phyloP scores from a whole-genome alignment of 2,113 vertebrate species.

The Hirundichthys speculiger region DNA sequence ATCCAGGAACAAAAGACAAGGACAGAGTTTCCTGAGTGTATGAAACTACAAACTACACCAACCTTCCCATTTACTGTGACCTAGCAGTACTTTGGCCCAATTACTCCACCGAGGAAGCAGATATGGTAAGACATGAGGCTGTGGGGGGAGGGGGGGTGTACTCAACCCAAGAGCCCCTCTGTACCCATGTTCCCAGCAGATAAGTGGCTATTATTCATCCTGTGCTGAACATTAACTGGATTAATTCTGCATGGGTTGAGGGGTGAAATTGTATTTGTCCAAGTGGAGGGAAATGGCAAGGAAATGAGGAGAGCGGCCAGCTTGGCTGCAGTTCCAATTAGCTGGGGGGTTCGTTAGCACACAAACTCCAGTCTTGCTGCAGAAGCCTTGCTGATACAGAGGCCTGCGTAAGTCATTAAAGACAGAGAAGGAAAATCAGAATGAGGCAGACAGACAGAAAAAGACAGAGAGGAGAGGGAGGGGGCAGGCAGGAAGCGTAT shows the following conservation, averaged over 20 bases:
- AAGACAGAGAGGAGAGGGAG: constrained; percentile 8
- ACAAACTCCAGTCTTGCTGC: constrained; percentile 50
- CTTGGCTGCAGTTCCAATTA: constrained; percentile 76
- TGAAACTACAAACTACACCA: constrained; percentile 28
- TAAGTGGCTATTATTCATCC: constrained; percentile 74
- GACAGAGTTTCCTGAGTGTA: constrained; percentile 19
- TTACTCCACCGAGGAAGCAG: constrained; percentile 31
- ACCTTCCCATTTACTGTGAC: constrained; percentile 20
- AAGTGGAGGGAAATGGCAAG: constrained; percentile 55
- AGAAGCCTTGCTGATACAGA: constrained; percentile 33
- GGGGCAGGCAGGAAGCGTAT: constrained; percentile 25
- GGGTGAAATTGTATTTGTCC: constrained; percentile 73
- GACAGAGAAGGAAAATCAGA: constrained; percentile 33
- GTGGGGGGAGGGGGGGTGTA: neutral
- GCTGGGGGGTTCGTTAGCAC: constrained; percentile 68
- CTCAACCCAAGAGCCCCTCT: constrained; percentile 39
- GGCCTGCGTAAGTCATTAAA: constrained; percentile 72
- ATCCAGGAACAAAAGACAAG: constrained; percentile 18
- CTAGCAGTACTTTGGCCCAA: constrained; percentile 11
- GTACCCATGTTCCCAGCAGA: constrained; percentile 63
- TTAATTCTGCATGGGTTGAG: constrained; percentile 68
- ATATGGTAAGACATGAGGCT: constrained; percentile 39
- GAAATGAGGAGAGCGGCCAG: constrained; percentile 60
- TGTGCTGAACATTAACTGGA: constrained; percentile 77
- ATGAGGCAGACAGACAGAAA: constrained; percentile 31